Conservation (phyloP, 2,888 invertebrate genomes). For the Lithodes maja region DNA sequence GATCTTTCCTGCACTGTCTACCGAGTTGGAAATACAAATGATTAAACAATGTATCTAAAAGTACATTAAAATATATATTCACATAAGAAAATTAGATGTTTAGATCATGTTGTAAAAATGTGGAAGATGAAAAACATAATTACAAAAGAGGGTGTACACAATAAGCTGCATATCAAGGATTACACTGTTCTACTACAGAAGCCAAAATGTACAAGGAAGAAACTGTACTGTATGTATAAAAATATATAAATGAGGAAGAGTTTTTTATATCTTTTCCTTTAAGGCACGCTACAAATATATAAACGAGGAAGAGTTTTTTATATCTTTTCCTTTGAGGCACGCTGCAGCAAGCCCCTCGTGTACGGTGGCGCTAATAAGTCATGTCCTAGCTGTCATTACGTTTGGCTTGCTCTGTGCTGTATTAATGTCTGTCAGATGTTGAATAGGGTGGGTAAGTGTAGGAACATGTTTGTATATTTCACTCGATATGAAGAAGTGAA, state of each 20-base stretch:
- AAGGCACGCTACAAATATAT: slow-evolving; percentile 26
- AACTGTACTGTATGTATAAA: slow-evolving; percentile 4
- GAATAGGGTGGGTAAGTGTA: too few species aligned
- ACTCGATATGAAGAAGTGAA: too few species aligned
- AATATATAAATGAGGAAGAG: slow-evolving; percentile 25
- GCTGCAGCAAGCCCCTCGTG: neutral
- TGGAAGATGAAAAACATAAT: slow-evolving; percentile 5
- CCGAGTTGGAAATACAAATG: neutral
- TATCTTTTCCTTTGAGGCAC: neutral
- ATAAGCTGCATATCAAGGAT: slow-evolving; percentile 36
- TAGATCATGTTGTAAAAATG: neutral
- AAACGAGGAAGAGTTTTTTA: neutral
- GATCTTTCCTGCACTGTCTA: neutral
- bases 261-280: neutral
- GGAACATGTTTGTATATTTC: too few species aligned
- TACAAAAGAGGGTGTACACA: slow-evolving; percentile 29
- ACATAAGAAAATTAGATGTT: neutral
- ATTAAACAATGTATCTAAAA: neutral
- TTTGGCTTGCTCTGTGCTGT: too few species aligned
- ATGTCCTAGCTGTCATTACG: too few species aligned
- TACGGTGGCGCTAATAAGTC: too few species aligned
- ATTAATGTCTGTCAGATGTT: too few species aligned
- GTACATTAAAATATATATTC: neutral
- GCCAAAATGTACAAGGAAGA: slow-evolving; percentile 18
- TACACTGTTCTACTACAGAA: slow-evolving; percentile 33